Percentiles rank a stretch among this genome's conserved stretches.
Conservation (phyloP, 1,140 invertebrate species). For the Brachionus rotundiformis region DNA sequence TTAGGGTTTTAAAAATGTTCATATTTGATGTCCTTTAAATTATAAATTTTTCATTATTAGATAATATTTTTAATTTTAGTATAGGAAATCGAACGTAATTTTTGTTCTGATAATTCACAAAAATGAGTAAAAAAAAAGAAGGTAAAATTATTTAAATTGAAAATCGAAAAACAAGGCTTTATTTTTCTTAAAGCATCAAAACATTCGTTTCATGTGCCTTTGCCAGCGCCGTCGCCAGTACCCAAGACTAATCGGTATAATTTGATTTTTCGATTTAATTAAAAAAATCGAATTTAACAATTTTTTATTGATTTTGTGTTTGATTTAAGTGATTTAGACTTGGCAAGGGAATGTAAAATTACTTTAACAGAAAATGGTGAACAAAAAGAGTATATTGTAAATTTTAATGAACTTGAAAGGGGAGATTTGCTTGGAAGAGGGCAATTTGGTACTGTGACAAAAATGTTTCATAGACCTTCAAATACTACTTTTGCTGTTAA, state of each 20-base stretch:
- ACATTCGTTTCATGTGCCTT: not conserved
- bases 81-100: no score
- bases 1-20: no score
- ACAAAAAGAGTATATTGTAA: constrained; percentile 1
- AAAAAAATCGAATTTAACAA: not conserved
- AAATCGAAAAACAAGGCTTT: not conserved
- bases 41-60: no score
- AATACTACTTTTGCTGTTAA: constrained; percentile 42
- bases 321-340: not conserved
- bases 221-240: not conserved
- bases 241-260: not conserved
- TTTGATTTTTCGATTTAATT: no score
- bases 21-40: no score
- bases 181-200: not conserved
- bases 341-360: constrained; percentile 1
- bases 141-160: not conserved
- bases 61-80: no score
- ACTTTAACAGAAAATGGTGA: not conserved
- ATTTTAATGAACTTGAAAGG: constrained; percentile 31
- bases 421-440: constrained; percentile 12
- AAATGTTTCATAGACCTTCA: constrained; percentile 38
- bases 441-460: constrained; percentile 33
- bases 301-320: not conserved
- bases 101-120: no score
- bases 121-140: not conserved